Conservation (phyloP, 2,888 invertebrate species). For the Blera fallax region DNA sequence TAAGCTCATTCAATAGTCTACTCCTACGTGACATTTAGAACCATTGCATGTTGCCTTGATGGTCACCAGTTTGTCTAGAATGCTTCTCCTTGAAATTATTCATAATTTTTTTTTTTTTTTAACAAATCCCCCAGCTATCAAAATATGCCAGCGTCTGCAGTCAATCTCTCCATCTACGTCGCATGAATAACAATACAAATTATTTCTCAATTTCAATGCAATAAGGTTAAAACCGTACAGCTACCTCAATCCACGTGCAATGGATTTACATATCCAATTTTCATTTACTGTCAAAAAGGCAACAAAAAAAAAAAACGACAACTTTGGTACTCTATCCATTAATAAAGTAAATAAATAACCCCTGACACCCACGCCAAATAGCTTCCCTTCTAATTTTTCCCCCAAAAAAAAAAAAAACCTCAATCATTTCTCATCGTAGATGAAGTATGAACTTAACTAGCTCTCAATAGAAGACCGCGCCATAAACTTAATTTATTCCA, state of each 20-base stretch:
- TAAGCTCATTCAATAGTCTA: not conserved
- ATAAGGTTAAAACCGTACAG: not conserved
- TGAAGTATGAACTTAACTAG: not conserved
- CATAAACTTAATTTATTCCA: constrained; percentile 26
- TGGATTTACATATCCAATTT: constrained; percentile 9
- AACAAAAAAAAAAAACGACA: constrained; percentile 7
- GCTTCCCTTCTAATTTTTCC: constrained; percentile 38
- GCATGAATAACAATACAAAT: not conserved
- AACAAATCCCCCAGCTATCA: not conserved
- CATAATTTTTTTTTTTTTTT: not conserved
- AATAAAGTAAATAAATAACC: constrained; percentile 39
- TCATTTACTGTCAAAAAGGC: not conserved
- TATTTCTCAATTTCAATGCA: not conserved
- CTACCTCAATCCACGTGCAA: not conserved
- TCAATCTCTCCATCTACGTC: not conserved
- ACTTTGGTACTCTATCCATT: constrained; percentile 22
- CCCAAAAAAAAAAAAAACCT: no score
- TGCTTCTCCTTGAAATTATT: not conserved
- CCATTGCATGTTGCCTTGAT: not conserved
- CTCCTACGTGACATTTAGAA: not conserved
- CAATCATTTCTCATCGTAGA: not conserved
- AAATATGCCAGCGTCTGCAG: not conserved
- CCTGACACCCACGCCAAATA: constrained; percentile 29
- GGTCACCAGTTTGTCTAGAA: not conserved
- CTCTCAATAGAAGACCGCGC: not conserved